phyloP scores from a whole-genome alignment of 1,140 invertebrate genomes.

The Sitophilus oryzae region DNA sequence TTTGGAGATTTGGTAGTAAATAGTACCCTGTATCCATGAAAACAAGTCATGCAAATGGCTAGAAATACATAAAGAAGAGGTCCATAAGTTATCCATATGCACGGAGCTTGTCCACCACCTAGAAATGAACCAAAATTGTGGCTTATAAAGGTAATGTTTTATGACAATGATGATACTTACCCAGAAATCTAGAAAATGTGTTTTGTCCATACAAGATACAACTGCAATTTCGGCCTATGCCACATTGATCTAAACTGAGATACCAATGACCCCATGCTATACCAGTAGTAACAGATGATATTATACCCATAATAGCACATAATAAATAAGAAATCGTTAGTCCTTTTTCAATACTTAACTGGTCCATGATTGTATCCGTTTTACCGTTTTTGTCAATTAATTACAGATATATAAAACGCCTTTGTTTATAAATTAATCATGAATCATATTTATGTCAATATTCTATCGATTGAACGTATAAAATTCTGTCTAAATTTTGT shows the following conservation, averaged over 20 bases:
- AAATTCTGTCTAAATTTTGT: no score
- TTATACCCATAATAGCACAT: conserved; percentile 40
- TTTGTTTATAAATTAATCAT: no score
- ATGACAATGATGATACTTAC: conserved; percentile 32
- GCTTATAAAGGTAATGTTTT: background rate
- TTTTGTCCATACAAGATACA: conserved; percentile 52
- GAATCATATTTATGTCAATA: no score
- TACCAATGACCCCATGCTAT: conserved; percentile 53
- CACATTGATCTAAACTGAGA: conserved; percentile 48
- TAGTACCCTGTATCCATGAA: conserved; percentile 50
- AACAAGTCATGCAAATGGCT: conserved; percentile 44
- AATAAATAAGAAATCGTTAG: conserved; percentile 43
- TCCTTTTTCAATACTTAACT: conserved; percentile 38
- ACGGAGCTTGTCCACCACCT: conserved; percentile 48
- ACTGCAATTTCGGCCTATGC: conserved; percentile 47
- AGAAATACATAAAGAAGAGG: conserved; percentile 45
- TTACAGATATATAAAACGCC: no score
- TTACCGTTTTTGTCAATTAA: no score
- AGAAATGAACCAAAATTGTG: conserved; percentile 9
- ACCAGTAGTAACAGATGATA: conserved; percentile 44
- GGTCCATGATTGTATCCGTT: conserved; percentile 33
- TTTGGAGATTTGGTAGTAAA: conserved; percentile 41
- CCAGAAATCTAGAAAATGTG: conserved; percentile 45
- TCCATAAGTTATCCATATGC: conserved; percentile 49
- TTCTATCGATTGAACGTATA: no score